Conservation (phyloP, 2,888 invertebrate species). For the Melitaea athalia region DNA sequence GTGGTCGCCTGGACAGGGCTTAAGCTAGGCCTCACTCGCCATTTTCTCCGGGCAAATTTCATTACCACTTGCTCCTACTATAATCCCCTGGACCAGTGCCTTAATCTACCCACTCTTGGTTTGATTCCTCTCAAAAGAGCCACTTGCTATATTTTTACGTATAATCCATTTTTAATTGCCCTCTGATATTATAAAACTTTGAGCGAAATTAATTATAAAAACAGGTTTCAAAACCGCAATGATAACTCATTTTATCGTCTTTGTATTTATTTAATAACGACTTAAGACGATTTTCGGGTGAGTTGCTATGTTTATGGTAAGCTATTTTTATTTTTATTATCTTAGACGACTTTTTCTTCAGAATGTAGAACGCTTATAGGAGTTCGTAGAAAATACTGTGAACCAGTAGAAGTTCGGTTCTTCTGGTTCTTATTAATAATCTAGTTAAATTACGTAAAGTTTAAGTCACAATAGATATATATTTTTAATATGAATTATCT, state of each 20-base stretch:
- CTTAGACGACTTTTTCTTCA: neutral
- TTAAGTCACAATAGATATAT: too few species aligned
- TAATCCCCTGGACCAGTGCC: slow-evolving; percentile 76
- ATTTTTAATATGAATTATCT: too few species aligned
- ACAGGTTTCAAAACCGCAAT: slow-evolving; percentile 66
- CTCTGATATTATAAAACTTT: slow-evolving; percentile 70
- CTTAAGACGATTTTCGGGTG: slow-evolving; percentile 44
- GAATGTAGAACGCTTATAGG: neutral
- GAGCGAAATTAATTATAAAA: slow-evolving; percentile 72
- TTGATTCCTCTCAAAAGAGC: slow-evolving; percentile 73
- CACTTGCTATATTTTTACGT: slow-evolving; percentile 75
- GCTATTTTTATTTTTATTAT: slow-evolving; percentile 7
- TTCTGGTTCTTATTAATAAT: too few species aligned
- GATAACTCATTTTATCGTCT: slow-evolving; percentile 71
- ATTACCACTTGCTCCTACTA: slow-evolving; percentile 77
- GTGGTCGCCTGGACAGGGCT: slow-evolving; percentile 73
- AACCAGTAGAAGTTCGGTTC: too few species aligned
- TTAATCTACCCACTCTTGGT: slow-evolving; percentile 74
- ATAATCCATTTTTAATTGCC: slow-evolving; percentile 81
- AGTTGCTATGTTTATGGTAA: slow-evolving; percentile 12
- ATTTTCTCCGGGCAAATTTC: slow-evolving; percentile 78
- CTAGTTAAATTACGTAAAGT: too few species aligned
- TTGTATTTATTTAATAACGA: slow-evolving; percentile 55
- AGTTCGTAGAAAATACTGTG: neutral
- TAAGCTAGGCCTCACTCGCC: slow-evolving; percentile 72